Percentiles rank a stretch among this genome's conserved stretches.
Conservation (phyloP, 2,888 invertebrate genomes). For the Nudaria mundana region DNA sequence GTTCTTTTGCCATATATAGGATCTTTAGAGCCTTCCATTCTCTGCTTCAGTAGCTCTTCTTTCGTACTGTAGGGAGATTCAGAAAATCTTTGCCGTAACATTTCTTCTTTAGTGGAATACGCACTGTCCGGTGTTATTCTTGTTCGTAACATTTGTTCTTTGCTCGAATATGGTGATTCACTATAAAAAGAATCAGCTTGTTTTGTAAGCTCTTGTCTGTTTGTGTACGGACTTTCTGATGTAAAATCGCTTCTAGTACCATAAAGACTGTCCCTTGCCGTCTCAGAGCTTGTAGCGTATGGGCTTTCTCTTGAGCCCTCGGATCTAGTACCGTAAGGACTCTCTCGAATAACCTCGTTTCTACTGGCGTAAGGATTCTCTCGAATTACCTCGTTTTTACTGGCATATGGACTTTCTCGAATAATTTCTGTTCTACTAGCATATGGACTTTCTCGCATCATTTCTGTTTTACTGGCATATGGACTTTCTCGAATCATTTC, state of each 20-base stretch:
- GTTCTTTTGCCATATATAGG: slow-evolving; percentile 68
- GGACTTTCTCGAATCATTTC: slow-evolving; percentile 44
- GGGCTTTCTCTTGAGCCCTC: slow-evolving; percentile 37
- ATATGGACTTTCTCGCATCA: slow-evolving; percentile 39
- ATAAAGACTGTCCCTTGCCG: slow-evolving; percentile 23
- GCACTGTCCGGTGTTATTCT: slow-evolving; percentile 66
- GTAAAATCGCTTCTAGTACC: slow-evolving; percentile 39
- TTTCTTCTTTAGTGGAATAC: slow-evolving; percentile 75
- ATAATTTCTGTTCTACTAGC: slow-evolving; percentile 39
- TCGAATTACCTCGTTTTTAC: slow-evolving; percentile 38
- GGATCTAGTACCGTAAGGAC: slow-evolving; percentile 26
- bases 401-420: slow-evolving; percentile 40
- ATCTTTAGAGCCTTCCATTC: slow-evolving; percentile 66
- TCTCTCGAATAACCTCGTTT: slow-evolving; percentile 35
- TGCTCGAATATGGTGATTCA: slow-evolving; percentile 72
- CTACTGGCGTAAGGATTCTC: slow-evolving; percentile 38
- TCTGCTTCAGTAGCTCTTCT: slow-evolving; percentile 72
- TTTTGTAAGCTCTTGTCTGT: slow-evolving; percentile 53
- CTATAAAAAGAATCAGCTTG: slow-evolving; percentile 59
- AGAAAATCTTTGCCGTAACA: slow-evolving; percentile 74
- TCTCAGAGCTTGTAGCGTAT: slow-evolving; percentile 25
- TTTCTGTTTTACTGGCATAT: slow-evolving; percentile 27
- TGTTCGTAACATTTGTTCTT: slow-evolving; percentile 68
- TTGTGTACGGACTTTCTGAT: slow-evolving; percentile 34
- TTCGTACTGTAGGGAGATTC: slow-evolving; percentile 77